These are phyloP conservation scores for Diadegma fenestrale DNA, from an alignment of 2,888 invertebrate genomes.

Conservation along the genomic window DNA sequence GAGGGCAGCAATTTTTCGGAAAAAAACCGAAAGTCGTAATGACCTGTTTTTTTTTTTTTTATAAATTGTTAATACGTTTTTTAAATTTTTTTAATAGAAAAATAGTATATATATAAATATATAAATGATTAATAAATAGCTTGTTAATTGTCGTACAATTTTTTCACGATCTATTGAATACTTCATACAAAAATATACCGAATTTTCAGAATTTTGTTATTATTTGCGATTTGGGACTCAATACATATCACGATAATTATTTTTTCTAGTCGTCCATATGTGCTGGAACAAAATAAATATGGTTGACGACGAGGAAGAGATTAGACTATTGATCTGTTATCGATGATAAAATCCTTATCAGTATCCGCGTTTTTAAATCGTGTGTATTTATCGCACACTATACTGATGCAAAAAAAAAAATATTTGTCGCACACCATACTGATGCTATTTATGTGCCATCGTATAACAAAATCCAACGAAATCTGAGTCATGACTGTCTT, in stretches of 20 bases:
- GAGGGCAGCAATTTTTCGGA: not conserved
- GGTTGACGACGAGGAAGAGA: not conserved
- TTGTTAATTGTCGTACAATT: no score
- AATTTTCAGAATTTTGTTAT: no score
- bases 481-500: not conserved
- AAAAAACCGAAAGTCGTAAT: constrained; percentile 11
- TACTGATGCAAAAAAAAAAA: no score
- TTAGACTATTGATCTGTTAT: constrained; percentile 29
- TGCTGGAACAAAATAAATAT: not conserved
- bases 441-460: not conserved
- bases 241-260: no score
- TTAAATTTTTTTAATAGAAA: no score
- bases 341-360: constrained; percentile 28
- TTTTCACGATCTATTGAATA: no score
- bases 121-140: no score
- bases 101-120: no score
- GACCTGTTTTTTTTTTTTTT: not conserved
- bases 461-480: not conserved
- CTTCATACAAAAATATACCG: no score
- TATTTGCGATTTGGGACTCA: no score
- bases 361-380: not conserved
- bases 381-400: not conserved
- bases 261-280: not conserved
- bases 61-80: not conserved
- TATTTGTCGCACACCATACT: not conserved